These are phyloP conservation scores for Cydia splendana DNA, from an alignment of 1,140 invertebrate genomes.

Conservation along the genomic window DNA sequence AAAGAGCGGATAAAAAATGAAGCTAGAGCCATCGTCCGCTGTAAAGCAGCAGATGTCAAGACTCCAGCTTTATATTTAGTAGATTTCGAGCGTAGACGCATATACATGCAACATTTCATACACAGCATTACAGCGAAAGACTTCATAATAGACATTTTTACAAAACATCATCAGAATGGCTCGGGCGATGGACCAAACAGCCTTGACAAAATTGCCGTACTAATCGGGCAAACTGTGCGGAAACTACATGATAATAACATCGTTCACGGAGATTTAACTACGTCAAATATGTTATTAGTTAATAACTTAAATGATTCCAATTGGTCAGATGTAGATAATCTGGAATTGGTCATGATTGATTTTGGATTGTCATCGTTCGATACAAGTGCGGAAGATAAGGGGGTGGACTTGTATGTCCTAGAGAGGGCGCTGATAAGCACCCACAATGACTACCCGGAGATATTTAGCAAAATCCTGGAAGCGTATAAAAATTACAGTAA, in stretches of 20 bases:
- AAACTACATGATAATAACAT: slow-evolving; percentile 94
- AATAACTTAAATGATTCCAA: slow-evolving; percentile 53
- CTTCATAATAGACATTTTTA: slow-evolving; percentile 83
- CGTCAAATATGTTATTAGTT: slow-evolving; percentile 93
- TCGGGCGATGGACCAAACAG: slow-evolving; percentile 36
- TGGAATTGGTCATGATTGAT: slow-evolving; percentile 89
- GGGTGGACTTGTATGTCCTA: slow-evolving; percentile 98
- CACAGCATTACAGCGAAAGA: slow-evolving; percentile 89
- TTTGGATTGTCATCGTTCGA: slow-evolving; percentile 94
- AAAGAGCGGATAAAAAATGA: slow-evolving; percentile 95
- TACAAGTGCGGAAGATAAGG: slow-evolving; percentile 92
- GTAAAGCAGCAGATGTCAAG: slow-evolving; percentile 88
- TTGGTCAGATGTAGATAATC: slow-evolving; percentile 54
- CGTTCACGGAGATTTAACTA: slow-evolving; percentile 99
- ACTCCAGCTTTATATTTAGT: slow-evolving; percentile 92
- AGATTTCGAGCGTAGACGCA: slow-evolving; percentile 85
- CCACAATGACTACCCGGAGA: slow-evolving; percentile 87
- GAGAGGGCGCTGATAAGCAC: slow-evolving; percentile 96
- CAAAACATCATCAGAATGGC: slow-evolving; percentile 39
- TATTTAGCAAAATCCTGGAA: slow-evolving; percentile 88
- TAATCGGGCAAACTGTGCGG: slow-evolving; percentile 88
- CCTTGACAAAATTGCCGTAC: slow-evolving; percentile 78
- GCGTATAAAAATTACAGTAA: slow-evolving; percentile 82
- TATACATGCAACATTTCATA: slow-evolving; percentile 94
- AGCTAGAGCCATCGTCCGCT: slow-evolving; percentile 89